Evolutionary conservation across 1,140 invertebrate genomes (phyloP).

Genomic region (Drosophila aff.): DNA sequence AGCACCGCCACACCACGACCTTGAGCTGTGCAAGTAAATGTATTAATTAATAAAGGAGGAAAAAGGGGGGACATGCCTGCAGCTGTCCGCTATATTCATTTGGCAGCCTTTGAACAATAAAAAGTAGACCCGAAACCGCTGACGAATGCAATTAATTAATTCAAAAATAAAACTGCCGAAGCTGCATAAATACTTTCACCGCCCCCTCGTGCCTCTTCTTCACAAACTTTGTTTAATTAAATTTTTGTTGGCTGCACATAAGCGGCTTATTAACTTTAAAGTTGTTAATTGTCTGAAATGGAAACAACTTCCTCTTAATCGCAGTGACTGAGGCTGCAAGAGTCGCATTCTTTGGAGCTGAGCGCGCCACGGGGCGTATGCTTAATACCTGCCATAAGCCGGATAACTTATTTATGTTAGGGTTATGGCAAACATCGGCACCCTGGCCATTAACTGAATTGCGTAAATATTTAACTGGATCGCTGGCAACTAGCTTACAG

Average conservation of each 20-base stretch:
- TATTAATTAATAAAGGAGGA: slow-evolving; percentile 54
- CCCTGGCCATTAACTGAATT: slow-evolving; percentile 24
- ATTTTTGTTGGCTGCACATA: slow-evolving; percentile 37
- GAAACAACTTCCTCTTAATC: slow-evolving; percentile 35
- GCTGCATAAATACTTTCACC: slow-evolving; percentile 42
- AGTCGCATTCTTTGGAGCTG: background rate
- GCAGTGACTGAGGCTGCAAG: slow-evolving; percentile 29
- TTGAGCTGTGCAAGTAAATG: slow-evolving; percentile 29
- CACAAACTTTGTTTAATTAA: slow-evolving; percentile 55
- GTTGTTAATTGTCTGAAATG: slow-evolving; percentile 61
- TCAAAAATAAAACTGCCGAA: slow-evolving; percentile 63
- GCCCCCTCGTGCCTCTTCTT: background rate
- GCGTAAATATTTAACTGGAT: slow-evolving; percentile 43
- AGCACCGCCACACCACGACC: slow-evolving; percentile 5
- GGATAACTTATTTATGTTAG: slow-evolving; percentile 23
- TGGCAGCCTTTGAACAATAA: slow-evolving; percentile 9
- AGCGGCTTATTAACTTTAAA: slow-evolving; percentile 65
- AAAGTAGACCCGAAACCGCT: slow-evolving; percentile 59
- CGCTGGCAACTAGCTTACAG: slow-evolving; percentile 13
- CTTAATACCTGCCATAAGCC: slow-evolving; percentile 19
- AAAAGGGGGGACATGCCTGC: slow-evolving; percentile 1
- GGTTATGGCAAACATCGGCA: slow-evolving; percentile 14
- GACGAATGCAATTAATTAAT: slow-evolving; percentile 80
- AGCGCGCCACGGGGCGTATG: slow-evolving; percentile 20
- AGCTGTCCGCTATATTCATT: background rate